Base-by-base conservation (phyloP, 2,888 invertebrate genomes). In the Noctua pronuba region DNA sequence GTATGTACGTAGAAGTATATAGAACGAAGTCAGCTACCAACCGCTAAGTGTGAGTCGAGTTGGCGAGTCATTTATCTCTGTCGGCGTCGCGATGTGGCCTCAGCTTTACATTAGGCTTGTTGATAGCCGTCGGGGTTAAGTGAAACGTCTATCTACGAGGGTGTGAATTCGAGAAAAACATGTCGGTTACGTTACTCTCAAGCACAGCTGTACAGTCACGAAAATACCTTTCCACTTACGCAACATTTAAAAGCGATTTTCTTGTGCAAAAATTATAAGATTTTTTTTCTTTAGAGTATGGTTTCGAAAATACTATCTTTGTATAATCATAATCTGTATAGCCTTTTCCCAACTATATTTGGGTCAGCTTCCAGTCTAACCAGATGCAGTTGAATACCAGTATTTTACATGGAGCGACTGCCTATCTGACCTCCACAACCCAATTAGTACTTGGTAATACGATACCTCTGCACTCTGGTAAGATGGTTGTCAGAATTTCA, bases 41-140 rank as follows among this genome's bases (percentile, higher is more conserved):
- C 83, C 86, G 68, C 78, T 89, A 86, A 89, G 89, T 85, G 88
- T 85, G 86, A 88, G 89, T 77, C 72, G 79, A 87, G 86, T 83
- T 85, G 77, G 82, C 77, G 82, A 85, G 92, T 92, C 92, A 94
- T 94, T 93, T 93, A 91, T 94, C 94, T 93, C 92, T 92, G 94
- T 94, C 94, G 91, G 70, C 82, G 85, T 81, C 78, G 85, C 89
- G 88, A 90, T 90, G 91, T 91, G 92, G 90, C 92, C 90, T 90
- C 88, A 87, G 92, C 93, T 92, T 93, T 92, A 91, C 93, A 92
- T 92, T 92, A 89, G 92, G 91, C 92, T 91, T 89, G 88, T 90
- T 92, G 93, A 94, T 93, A 92, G 91, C 92, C 90, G 86, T 84
- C 85, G 88, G 88, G 89, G 90, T 89, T 90, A 90, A 91, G 91